phyloP scores from a whole-genome alignment of 2,113 vertebrate genomes.

The Coptodon rendalli region DNA sequence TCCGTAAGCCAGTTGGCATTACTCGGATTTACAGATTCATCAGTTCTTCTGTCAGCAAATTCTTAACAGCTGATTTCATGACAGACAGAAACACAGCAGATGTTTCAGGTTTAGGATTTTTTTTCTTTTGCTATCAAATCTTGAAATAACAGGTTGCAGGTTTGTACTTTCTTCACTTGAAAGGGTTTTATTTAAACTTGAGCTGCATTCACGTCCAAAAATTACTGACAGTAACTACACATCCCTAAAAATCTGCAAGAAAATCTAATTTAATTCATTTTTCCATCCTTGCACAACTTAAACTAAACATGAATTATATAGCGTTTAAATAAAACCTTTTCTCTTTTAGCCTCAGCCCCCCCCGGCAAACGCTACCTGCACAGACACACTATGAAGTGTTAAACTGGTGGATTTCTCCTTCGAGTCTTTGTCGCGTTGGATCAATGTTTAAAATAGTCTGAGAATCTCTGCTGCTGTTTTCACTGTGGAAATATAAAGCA shows the following conservation, averaged over 20 bases:
- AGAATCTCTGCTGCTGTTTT: constrained; percentile 14
- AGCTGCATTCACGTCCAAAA: background rate
- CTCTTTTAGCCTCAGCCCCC: background rate
- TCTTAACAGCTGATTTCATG: background rate
- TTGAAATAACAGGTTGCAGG: background rate
- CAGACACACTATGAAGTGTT: background rate
- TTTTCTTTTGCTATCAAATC: background rate
- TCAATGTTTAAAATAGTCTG: background rate
- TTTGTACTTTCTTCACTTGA: background rate
- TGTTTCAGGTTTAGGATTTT: background rate
- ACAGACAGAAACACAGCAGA: constrained; percentile 24
- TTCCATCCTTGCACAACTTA: background rate
- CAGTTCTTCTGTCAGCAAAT: background rate
- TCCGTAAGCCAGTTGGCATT: background rate
- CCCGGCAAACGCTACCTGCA: background rate
- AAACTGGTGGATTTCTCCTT: background rate
- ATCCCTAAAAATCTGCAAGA: background rate
- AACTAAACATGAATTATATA: background rate
- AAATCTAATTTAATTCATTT: background rate
- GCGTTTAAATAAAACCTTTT: background rate
- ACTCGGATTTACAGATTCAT: background rate
- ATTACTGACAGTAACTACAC: background rate
- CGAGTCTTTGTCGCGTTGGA: background rate
- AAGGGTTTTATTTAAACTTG: background rate
- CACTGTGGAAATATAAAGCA: constrained; percentile 50